Evolutionary conservation across 2,113 vertebrate genomes (phyloP), one percentile per base, ranked within the genome.

Genomic region (Pomatorhinus ruficollis): DNA sequence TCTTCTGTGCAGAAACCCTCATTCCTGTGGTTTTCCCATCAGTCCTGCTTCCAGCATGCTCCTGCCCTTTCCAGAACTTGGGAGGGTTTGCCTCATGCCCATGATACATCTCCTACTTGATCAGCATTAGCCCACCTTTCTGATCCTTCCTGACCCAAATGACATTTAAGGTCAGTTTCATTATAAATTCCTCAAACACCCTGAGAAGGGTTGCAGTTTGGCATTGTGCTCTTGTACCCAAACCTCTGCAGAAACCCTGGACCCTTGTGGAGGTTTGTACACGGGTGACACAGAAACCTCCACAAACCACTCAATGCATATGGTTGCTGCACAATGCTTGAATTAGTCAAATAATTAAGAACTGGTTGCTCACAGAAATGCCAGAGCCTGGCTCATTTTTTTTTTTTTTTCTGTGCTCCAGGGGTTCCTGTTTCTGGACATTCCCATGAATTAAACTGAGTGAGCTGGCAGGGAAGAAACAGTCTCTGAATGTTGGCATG

Each of bases 381-480:
- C 65, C 85, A 83, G 72, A 92, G 75, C 79, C 30, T 11, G 25
- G 59, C 50, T 83, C 8, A 2, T 81, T 96, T 83, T 52, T 93
- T 90, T 90, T 50, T 93, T 90, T 90, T 93, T 90, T 3, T 24
- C 64, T 91, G 64, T 89, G 89, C 95, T 95, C 52, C 90, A 83
- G 93, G 90, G 88, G 90, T 92, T 96, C 95, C 70, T 5, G 4
- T 93, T 95, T 96, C 95, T 95, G 95, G 95, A 95, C 93, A 91
- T 97, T 95, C 96, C 92, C 93, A 94, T 94, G 93, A 93, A 95
- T 95, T 95, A 89, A 93, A 81, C 56, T 74, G 93, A 88, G 75
- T 39, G 71, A 95, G 89, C 91, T 96, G 94, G 68, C 86, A 95
- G 83, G 64, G 76, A 79, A 94, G 80, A 75, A 94, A 75, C 3